phyloP scores from a whole-genome alignment of 2,888 invertebrate genomes.

The Rhingia rostrata region DNA sequence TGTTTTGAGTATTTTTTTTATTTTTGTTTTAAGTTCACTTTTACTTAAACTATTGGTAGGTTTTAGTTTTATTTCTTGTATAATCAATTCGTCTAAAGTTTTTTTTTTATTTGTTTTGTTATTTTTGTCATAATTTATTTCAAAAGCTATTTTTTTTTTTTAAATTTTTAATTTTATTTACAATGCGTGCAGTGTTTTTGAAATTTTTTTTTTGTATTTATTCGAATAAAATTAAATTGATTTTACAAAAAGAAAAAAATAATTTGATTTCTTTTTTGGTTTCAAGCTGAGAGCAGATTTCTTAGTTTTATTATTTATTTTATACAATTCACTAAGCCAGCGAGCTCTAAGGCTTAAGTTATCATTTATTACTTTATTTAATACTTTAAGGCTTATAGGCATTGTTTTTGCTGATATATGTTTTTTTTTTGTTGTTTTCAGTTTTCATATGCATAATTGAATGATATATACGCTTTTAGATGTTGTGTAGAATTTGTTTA shows the following conservation, averaged over 20 bases:
- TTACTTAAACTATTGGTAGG: constrained; percentile 53
- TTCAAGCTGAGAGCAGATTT: constrained; percentile 41
- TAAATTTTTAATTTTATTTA: constrained; percentile 47
- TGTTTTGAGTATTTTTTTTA: constrained; percentile 23
- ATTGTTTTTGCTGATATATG: constrained; percentile 20
- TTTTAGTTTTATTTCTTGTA: constrained; percentile 22
- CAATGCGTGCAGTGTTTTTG: constrained; percentile 55
- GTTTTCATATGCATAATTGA: constrained; percentile 62
- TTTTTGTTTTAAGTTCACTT: constrained; percentile 1
- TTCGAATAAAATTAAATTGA: constrained; percentile 11
- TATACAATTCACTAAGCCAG: constrained; percentile 41
- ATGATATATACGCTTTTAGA: constrained; percentile 40
- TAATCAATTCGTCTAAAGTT: constrained; percentile 27
- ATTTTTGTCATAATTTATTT: constrained; percentile 32
- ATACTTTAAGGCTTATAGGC: constrained; percentile 73
- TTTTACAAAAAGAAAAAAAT: not conserved
- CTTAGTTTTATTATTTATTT: constrained; percentile 9
- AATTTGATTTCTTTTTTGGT: not conserved
- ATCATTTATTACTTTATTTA: constrained; percentile 46
- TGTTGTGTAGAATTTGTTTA: constrained; percentile 46
- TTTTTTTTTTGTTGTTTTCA: constrained; percentile 28
- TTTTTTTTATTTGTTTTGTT: constrained; percentile 24
- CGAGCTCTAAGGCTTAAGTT: constrained; percentile 22
- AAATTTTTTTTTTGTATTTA: constrained; percentile 14
- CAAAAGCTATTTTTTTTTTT: constrained; percentile 57